A percentile compares a stretch with the other conserved stretches of the same genome.
Conservation (phyloP, 30 jellyfish, hydroid and myxozoan genomes). For the Turritopsis rubra region DNA sequence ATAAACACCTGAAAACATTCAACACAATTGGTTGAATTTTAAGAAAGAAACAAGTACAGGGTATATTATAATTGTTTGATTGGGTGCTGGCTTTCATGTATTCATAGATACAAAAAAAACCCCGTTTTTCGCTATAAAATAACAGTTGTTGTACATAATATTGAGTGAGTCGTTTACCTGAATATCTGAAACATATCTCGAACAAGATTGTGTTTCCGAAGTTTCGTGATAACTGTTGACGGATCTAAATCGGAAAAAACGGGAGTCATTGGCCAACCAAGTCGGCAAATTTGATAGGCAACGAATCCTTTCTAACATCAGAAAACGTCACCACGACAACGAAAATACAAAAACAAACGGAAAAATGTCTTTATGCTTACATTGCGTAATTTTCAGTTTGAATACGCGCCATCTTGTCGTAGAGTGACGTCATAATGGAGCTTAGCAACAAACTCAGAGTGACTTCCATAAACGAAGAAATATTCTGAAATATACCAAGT, state of each 20-base stretch:
- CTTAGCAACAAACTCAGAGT: constrained; percentile 39
- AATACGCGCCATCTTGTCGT: constrained; percentile 59
- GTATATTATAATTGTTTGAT: too few relatives aligned
- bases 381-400: constrained; percentile 68
- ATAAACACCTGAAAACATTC: constrained; percentile 47
- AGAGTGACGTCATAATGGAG: constrained; percentile 57
- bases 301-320: too few relatives aligned
- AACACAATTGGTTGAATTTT: not conserved
- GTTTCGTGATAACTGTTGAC: constrained; percentile 19
- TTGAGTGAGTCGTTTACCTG: too few relatives aligned
- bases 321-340: too few relatives aligned
- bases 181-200: constrained; percentile 67
- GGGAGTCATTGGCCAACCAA: not conserved
- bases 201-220: constrained; percentile 39
- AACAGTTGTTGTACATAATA: too few relatives aligned
- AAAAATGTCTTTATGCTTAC: constrained; percentile 21
- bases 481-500: constrained; percentile 38
- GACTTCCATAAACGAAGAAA: constrained; percentile 38
- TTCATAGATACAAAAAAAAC: too few relatives aligned
- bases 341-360: not conserved
- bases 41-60: not conserved
- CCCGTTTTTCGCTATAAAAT: too few relatives aligned
- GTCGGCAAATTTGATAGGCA: too few relatives aligned
- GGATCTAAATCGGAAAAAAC: constrained; percentile 13
- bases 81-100: too few relatives aligned